Percentiles rank a stretch among this genome's conserved stretches.
phyloP scores from a whole-genome alignment of 1,140 invertebrate genomes.

The Aricia agestis region DNA sequence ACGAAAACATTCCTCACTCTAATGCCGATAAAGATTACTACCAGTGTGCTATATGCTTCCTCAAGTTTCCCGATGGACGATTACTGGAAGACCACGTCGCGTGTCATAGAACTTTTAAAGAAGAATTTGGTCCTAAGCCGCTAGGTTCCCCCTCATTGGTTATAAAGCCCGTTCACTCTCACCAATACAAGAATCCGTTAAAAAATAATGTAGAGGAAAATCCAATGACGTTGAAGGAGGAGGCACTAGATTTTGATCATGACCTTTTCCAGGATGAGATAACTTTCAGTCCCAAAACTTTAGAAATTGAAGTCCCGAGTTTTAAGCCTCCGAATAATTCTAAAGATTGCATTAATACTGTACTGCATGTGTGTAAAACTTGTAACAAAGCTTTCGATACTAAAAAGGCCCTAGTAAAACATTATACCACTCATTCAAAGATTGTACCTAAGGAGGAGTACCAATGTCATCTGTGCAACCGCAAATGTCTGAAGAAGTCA shows the following conservation, averaged over 20 bases:
- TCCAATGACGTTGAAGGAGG: background rate
- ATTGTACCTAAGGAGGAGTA: slow-evolving; percentile 38
- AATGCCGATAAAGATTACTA: slow-evolving; percentile 20
- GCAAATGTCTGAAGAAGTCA: slow-evolving; percentile 61
- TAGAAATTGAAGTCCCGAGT: slow-evolving; percentile 18
- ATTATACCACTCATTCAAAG: slow-evolving; percentile 21
- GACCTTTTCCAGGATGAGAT: slow-evolving; percentile 6
- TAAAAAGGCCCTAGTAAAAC: slow-evolving; percentile 22
- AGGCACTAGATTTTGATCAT: background rate
- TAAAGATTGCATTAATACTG: slow-evolving; percentile 10
- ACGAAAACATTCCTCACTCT: slow-evolving; percentile 5
- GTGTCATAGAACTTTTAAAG: slow-evolving; percentile 24
- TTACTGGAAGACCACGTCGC: slow-evolving; percentile 29
- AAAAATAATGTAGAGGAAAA: background rate
- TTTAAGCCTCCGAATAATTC: background rate
- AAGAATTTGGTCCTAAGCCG: background rate
- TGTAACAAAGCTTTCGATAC: slow-evolving; percentile 24
- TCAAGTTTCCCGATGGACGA: slow-evolving; percentile 26
- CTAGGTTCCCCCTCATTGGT: background rate
- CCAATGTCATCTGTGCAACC: slow-evolving; percentile 67
- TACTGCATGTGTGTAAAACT: slow-evolving; percentile 4
- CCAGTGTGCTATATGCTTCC: slow-evolving; percentile 27
- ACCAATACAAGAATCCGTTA: background rate
- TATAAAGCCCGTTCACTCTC: background rate
- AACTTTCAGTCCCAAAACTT: slow-evolving; percentile 18